A percentile compares a stretch with the other conserved stretches of the same genome.
Conservation (phyloP, 1,140 invertebrate species). For the Caenorhabditis latens region DNA sequence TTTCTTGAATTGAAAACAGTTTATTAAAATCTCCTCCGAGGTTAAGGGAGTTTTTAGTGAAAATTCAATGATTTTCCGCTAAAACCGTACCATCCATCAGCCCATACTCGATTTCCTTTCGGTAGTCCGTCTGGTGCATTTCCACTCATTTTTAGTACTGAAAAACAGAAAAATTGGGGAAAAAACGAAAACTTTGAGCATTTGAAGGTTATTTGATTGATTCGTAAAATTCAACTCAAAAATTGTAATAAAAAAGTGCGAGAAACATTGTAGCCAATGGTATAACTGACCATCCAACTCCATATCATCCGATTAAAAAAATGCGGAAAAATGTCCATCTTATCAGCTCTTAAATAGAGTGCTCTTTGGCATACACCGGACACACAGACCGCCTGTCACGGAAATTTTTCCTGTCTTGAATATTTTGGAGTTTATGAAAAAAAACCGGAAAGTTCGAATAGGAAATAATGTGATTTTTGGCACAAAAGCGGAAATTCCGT, state of each 20-base stretch:
- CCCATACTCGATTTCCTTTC: slow-evolving; percentile 50
- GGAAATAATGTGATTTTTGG: no score
- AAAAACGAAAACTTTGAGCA: neutral
- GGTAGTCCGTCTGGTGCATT: slow-evolving; percentile 17
- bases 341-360: neutral
- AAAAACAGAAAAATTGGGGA: neutral
- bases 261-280: slow-evolving; percentile 8
- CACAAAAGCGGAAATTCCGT: no score
- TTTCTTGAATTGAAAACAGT: no score
- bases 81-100: neutral
- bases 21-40: no score
- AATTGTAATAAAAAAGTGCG: neutral
- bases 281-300: neutral
- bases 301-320: slow-evolving; percentile 32
- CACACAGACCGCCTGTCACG: slow-evolving; percentile 28
- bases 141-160: slow-evolving; percentile 9
- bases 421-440: no score
- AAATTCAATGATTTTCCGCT: no score
- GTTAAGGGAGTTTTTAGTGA: no score
- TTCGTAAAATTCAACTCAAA: no score
- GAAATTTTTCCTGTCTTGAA: neutral
- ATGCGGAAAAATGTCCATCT: slow-evolving; percentile 6
- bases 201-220: no score
- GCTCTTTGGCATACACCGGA: neutral
- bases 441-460: no score